phyloP scores from a whole-genome alignment of 2,113 vertebrate species.

The Microtus oregoni region DNA sequence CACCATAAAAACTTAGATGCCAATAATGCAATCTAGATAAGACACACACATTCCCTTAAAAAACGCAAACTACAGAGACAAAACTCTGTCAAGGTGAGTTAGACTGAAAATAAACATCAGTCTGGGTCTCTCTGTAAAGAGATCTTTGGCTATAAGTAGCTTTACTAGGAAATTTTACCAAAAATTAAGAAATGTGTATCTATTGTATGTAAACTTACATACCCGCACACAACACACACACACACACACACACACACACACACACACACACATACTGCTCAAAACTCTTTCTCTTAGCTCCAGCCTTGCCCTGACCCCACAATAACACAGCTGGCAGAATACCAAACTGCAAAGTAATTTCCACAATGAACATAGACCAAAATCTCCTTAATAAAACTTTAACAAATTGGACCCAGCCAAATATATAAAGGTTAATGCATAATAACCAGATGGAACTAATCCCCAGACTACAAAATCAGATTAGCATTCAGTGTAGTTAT shows the following conservation, averaged over 20 bases:
- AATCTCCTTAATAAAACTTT: slow-evolving; percentile 6
- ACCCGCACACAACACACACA: background rate
- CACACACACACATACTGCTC: background rate
- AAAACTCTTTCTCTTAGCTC: background rate
- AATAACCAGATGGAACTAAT: slow-evolving; percentile 31
- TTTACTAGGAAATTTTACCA: slow-evolving; percentile 2
- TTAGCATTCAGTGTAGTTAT: background rate
- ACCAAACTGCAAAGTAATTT: slow-evolving; percentile 36
- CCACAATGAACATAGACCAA: background rate
- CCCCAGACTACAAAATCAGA: background rate
- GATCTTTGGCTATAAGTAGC: background rate
- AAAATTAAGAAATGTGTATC: background rate
- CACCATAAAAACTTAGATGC: background rate
- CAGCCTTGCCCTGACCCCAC: background rate
- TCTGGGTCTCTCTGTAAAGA: background rate
- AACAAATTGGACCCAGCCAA: slow-evolving; percentile 28
- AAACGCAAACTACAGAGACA: too few species aligned
- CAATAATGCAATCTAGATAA: slow-evolving; percentile 46
- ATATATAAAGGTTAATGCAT: background rate
- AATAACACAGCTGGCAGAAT: slow-evolving; percentile 11
- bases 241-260: background rate
- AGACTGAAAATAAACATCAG: background rate
- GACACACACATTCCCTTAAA: slow-evolving; percentile 44
- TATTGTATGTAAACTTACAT: slow-evolving; percentile 22
- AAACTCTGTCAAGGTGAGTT: too few species aligned